phyloP scores from a whole-genome alignment of 2,797 vertebrate genomes.

The Ctenochaetus hawaiiensis region DNA sequence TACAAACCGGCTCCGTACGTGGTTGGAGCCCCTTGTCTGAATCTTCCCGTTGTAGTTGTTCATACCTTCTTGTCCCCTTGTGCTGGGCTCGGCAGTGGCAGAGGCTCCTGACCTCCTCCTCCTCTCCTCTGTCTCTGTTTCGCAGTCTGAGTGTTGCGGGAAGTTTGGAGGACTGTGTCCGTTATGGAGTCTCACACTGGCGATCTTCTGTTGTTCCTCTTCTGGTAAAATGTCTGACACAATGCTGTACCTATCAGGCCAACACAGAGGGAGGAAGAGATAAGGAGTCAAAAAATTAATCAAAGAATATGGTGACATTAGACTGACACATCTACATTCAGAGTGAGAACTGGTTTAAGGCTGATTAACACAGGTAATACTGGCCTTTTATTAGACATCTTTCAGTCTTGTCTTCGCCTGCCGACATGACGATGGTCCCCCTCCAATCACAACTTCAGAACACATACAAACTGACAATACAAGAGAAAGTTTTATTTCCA shows the following conservation, averaged over 20 bases:
- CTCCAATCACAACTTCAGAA: not conserved
- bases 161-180: constrained; percentile 72
- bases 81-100: constrained; percentile 16
- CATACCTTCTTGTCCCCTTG: constrained; percentile 59
- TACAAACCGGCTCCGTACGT: constrained; percentile 93
- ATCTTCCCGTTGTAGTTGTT: constrained; percentile 81
- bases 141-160: constrained; percentile 35
- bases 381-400: not conserved
- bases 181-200: constrained; percentile 84
- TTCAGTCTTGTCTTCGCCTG: not conserved
- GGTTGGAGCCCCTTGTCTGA: constrained; percentile 83
- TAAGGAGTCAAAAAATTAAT: not conserved
- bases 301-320: not conserved
- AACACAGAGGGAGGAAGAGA: constrained; percentile 9
- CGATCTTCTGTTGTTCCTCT: constrained; percentile 88
- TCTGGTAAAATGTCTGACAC: constrained; percentile 87
- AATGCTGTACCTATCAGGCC: constrained; percentile 89
- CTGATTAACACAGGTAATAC: not conserved
- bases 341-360: not conserved
- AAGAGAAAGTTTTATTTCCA: not conserved
- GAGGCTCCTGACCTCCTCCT: constrained; percentile 59
- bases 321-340: not conserved
- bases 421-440: not conserved
- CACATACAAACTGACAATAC: not conserved
- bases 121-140: constrained; percentile 53